Base-by-base conservation (phyloP, 2,113 vertebrate species). In the Xyrauchen texanus region DNA sequence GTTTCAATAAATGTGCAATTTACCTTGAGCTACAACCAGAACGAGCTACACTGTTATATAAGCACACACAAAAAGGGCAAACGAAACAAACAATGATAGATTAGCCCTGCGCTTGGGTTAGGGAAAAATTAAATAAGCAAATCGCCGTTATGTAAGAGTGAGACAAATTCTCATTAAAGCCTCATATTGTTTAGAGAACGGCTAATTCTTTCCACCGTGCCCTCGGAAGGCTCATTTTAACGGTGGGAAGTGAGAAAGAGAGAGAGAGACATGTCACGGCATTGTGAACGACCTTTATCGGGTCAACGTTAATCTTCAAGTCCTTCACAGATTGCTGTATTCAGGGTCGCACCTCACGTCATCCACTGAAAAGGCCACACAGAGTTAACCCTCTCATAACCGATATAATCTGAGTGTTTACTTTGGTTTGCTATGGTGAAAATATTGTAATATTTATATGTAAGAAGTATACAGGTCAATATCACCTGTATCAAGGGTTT, bases 231-330 rank as follows among this genome's bases (percentile, higher is more conserved):
- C 62, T 44, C 42, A 12, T 7, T 44, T 61, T 12, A 46, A 74
- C 34, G 12, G 51, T 6, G 47, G 47, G 47, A 72, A 42, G 44
- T 9, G 73, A 70, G 76, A 34, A 34, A 1, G 21, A 34, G 21
- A 1, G 21, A 34, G 21, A 34, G 21, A 34, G 21, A 85, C 72
- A 77, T 70, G 78, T 10, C 65, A 68, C 82, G 10, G 81, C 84
- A 88, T 81, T 79, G 68, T 68, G 80, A 77, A 68, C 62, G 81
- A 81, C 75, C 83, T 83, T 70, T 60, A 52, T 61, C 21, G 57
- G 80, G 67, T 60, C 75, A 58, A 70, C 61, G 60, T 58, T 72
- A 83, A 85, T 81, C 76, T 69, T 53, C 13, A 68, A 57, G 81
- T 85, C 81, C 77, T 85, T 74, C 62, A 74, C 64, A 69, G 62